Evolutionary conservation across 2,113 vertebrate species (phyloP), one percentile per base, ranked within the genome.

Genomic region (Empidonax alnorum): DNA sequence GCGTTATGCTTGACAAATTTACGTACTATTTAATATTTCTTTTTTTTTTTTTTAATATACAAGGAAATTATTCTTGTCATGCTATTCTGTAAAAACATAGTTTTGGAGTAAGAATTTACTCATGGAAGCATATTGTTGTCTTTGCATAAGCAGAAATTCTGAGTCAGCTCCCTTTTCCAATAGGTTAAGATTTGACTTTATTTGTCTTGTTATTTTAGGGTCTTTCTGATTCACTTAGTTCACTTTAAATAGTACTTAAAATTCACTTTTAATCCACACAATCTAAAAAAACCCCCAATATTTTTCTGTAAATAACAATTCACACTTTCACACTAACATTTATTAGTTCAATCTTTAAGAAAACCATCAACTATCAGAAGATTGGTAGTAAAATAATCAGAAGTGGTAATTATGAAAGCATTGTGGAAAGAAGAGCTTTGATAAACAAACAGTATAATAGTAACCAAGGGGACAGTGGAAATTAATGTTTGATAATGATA

Each of bases 1-100:
- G 68, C 47, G 47, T 92, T 50, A 68, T 18, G 53, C 61, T 80
- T 74, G 94, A 89, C 87, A 89, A 93, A 89, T 95, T 90, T 85
- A 89, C 49, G 41, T 84, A 59, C 86, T 87, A 69, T 89, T 96
- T 94, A 93, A 90, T 76, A 93, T 89, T 94, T 96, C 81, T 76
- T 78, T 84, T 91, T 53, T 37, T 90, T 53, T 37, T 82, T 85
- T 79, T 75, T 33, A 14, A 65, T 72, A 50, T 73, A 76, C 55
- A 89, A 84, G 93, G 66, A 94, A 86, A 97, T 87, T 85, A 84
- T 42, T 59, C 37, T 79, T 90, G 68, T 93, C 89, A 94, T 93
- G 46, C 12, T 74, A 73, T 79, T 92, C 76, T 42, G 89, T 86
- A 91, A 83, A 92, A 94, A 83, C 24, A 66, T 53, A 28, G 49